Evolutionary conservation across 2,113 vertebrate species (phyloP).

Genomic region (Calypte anna): DNA sequence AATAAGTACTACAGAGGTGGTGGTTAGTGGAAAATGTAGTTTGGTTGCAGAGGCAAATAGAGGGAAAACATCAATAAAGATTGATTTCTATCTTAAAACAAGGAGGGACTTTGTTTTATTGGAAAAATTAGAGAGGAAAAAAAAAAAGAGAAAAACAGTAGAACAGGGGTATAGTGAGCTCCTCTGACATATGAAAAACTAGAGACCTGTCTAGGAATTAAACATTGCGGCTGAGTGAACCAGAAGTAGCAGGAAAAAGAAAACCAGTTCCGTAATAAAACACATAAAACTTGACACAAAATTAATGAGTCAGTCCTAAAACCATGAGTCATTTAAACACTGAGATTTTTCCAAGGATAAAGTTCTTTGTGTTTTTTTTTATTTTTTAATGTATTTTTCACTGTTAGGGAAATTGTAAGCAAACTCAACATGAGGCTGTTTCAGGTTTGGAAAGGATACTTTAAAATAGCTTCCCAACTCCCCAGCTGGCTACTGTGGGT

Average conservation of each 20-base stretch:
- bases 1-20: background rate
- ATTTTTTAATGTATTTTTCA: background rate
- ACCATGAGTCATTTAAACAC: conserved; percentile 38
- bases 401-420: background rate
- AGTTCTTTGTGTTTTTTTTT: background rate
- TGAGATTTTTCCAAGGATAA: conserved; percentile 11
- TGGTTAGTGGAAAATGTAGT: background rate
- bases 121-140: background rate
- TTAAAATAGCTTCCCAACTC: background rate
- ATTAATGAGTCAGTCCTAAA: conserved; percentile 36
- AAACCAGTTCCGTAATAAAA: background rate
- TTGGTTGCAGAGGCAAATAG: background rate
- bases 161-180: background rate
- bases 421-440: background rate
- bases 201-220: background rate
- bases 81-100: background rate
- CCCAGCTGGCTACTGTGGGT: background rate
- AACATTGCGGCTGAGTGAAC: background rate
- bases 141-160: background rate
- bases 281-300: background rate
- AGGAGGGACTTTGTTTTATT: background rate
- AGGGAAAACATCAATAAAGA: background rate
- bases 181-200: background rate
- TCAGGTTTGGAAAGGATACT: background rate
- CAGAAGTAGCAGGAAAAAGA: conserved; percentile 3